Conservation (phyloP, 2,888 invertebrate genomes). For the Habroteleia sp. region DNA sequence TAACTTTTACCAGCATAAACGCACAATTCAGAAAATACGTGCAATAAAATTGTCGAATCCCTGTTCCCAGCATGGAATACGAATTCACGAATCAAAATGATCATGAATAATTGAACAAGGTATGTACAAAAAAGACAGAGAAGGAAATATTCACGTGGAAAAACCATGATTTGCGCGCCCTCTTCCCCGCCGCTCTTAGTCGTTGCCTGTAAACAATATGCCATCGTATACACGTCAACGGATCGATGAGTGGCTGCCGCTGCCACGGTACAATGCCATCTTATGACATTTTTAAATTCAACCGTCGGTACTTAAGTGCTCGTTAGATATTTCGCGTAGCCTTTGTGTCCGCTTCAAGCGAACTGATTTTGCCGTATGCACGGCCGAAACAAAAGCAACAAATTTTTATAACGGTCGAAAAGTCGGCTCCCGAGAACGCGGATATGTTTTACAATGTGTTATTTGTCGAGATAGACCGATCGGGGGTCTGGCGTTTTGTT, state of each 20-base stretch:
- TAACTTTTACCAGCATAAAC: too few relatives aligned
- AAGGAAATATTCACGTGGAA: slow-evolving; percentile 17
- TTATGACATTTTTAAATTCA: slow-evolving; percentile 76
- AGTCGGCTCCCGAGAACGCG: slow-evolving; percentile 47
- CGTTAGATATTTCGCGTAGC: slow-evolving; percentile 73
- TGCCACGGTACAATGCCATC: slow-evolving; percentile 72
- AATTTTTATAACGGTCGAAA: slow-evolving; percentile 67
- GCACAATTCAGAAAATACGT: too few relatives aligned
- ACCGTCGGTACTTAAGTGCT: slow-evolving; percentile 74
- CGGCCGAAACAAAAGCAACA: slow-evolving; percentile 62
- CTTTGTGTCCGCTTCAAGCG: slow-evolving; percentile 67
- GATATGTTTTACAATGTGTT: slow-evolving; percentile 55
- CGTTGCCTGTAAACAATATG: slow-evolving; percentile 77
- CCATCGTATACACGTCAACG: slow-evolving; percentile 78
- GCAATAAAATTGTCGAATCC: too few relatives aligned
- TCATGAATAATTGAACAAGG: slow-evolving; percentile 1
- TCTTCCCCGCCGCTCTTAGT: slow-evolving; percentile 54
- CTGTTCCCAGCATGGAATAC: too few relatives aligned
- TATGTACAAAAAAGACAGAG: slow-evolving; percentile 10
- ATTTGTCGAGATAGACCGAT: slow-evolving; percentile 43
- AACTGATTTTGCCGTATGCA: slow-evolving; percentile 58
- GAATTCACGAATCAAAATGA: slow-evolving; percentile 1
- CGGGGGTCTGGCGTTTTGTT: slow-evolving; percentile 29
- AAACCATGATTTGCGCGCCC: slow-evolving; percentile 5
- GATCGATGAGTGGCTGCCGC: slow-evolving; percentile 72